These are phyloP conservation scores for Nipponacmea schrenckii DNA, from an alignment of 2,888 invertebrate genomes.

Conservation along the genomic window DNA sequence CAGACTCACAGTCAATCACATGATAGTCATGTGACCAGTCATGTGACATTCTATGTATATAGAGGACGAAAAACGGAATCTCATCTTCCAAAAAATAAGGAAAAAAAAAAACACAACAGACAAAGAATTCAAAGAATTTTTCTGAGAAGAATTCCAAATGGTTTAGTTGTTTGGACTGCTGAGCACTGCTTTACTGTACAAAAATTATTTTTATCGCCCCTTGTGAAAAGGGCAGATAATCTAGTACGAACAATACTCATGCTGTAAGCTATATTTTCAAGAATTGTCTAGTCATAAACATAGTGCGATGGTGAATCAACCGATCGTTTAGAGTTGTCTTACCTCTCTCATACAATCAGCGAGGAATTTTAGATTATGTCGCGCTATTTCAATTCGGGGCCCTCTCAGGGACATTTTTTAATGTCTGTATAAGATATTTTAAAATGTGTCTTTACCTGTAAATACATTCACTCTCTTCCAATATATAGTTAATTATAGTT, in stretches of 20 bases:
- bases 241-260: slow-evolving; percentile 50
- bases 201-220: not conserved
- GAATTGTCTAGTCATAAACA: slow-evolving; percentile 52
- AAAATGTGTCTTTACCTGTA: no score
- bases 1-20: slow-evolving; percentile 13
- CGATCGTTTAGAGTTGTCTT: not conserved
- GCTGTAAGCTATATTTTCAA: slow-evolving; percentile 57
- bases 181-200: not conserved
- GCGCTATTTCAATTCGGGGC: no score
- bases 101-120: not conserved
- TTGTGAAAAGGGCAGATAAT: slow-evolving; percentile 17
- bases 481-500: not conserved
- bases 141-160: not conserved
- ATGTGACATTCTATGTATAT: slow-evolving; percentile 10
- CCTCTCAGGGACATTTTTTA: no score
- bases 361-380: no score
- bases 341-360: not conserved
- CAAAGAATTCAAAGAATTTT: not conserved
- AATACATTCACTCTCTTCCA: slow-evolving; percentile 1
- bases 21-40: slow-evolving; percentile 10
- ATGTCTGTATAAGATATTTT: no score
- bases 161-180: no score
- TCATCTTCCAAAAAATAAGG: not conserved
- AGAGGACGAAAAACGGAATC: not conserved
- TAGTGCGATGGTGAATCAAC: no score